These are phyloP conservation scores for Drosophila ezoana DNA, from an alignment of 2,888 invertebrate species.

Conservation along the genomic window DNA sequence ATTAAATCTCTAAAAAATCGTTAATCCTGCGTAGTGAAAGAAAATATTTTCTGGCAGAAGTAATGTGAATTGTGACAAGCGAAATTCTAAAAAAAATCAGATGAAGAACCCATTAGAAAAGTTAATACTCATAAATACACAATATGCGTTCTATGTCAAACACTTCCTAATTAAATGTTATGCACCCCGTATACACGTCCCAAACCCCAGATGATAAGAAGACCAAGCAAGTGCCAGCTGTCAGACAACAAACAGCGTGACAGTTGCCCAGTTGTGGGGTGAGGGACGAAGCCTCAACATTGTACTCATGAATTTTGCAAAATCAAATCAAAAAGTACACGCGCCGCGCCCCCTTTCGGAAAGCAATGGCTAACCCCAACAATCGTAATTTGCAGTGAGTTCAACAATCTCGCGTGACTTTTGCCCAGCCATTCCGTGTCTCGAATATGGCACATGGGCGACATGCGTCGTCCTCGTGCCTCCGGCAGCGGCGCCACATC, in stretches of 20 bases:
- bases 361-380: slow-evolving; percentile 37
- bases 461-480: slow-evolving; percentile 47
- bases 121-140: slow-evolving; percentile 7
- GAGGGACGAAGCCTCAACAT: slow-evolving; percentile 23
- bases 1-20: slow-evolving; percentile 2
- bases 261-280: slow-evolving; percentile 28
- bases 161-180: slow-evolving; percentile 23
- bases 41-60: too few species aligned
- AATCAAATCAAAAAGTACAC: slow-evolving; percentile 64
- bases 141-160: background rate
- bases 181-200: slow-evolving; percentile 8
- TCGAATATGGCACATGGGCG: slow-evolving; percentile 50
- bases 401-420: slow-evolving; percentile 74
- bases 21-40: background rate
- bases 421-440: slow-evolving; percentile 68
- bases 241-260: slow-evolving; percentile 25
- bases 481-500: slow-evolving; percentile 17
- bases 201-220: slow-evolving; percentile 1
- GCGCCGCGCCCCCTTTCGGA: slow-evolving; percentile 25
- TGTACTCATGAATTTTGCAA: slow-evolving; percentile 72
- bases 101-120: background rate
- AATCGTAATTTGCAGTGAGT: slow-evolving; percentile 71
- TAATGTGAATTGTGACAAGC: background rate
- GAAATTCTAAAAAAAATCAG: background rate
- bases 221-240: slow-evolving; percentile 21